Evolutionary conservation across 2,113 vertebrate species (phyloP), one percentile per base, ranked within the genome.

Genomic region (Vidua chalybeata): DNA sequence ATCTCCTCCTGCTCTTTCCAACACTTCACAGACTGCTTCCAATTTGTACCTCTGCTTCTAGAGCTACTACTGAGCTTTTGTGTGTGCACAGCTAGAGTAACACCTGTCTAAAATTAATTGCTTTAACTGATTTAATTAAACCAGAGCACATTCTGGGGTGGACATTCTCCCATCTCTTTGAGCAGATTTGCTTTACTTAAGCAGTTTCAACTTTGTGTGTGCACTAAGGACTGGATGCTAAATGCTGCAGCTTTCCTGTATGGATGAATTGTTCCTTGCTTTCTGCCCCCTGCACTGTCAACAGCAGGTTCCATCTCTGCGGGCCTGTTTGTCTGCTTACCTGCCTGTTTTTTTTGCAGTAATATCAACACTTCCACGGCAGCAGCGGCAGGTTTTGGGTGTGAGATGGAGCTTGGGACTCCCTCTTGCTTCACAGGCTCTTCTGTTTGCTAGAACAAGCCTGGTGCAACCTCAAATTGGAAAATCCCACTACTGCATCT

Each of bases 91-190:
- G 72, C 46, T 56, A 23, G 6, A 59, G 37, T 35, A 59, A 48
- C 39, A 61, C 52, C 67, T 77, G 45, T 54, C 69, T 77, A 66
- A 62, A 80, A 74, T 59, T 6, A 41, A 86, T 86, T 87, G 68
- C 41, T 80, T 84, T 52, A 93, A 72, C n/a, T 72, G 59, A 86
- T 86, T 63, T 81, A 71, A 71, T 92, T 88, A 74, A 80, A 94
- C 27, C 41, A 52, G 61, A 78, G 48, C 20, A 49, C 64, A 49
- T 78, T 77, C 31, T 85, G 78, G 45, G 68, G 35, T 74, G 48
- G 72, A 71, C 21, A 4, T 66, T 58, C 35, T 66, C 49, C 49
- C 84, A 23, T 69, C 66, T 66, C 82, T 64, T 71, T 71, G 64
- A 84, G 55, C 21, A 59, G 63, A n/a, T 58, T 55, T 62, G 28